Evolutionary conservation across 2,113 vertebrate genomes (phyloP), one percentile per base, ranked within the genome.

Genomic region (Dicaeum eximium): DNA sequence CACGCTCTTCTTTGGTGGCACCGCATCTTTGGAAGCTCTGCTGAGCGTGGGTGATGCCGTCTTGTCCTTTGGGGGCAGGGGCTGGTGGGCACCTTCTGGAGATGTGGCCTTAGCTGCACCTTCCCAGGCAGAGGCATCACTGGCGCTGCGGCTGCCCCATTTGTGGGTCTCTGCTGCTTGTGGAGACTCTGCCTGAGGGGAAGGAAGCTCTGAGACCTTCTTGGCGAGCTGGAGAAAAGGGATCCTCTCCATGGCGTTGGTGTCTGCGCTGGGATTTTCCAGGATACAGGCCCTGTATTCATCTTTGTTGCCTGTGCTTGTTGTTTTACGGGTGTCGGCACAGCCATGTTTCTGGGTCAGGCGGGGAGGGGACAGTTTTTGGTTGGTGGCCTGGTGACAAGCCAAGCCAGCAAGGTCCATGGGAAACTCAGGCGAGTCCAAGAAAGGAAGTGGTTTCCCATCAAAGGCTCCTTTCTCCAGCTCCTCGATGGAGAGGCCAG

Each of bases 11-110:
- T 94, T 97, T 16, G 66, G 89, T 0, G 31, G 69, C 5, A 5
- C 15, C 0, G 33, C 48, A 38, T 96, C 89, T 90, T 89, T 97
- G 62, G 92, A 44, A 4, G 56, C 51, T 70, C 50, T 94, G 75
- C 30, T 80, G 57, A 92, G 44, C 0, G 60, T 44, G n/a, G 96
- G 78, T 0, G 51, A 66, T 2, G 56, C 33, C 0, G 16, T 15
- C 71, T 85, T 97, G 48, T 97, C 96, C 90, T 97, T 97, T 44
- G 88, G 42, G 65, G 94, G 85, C 19, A 85, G n/a, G 14, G 40
- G 13, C 4, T 81, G 87, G 23, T 38, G 90, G 27, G 15, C 16
- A 50, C 42, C 53, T 80, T 84, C 50, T 28, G 57, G 44, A 84
- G 73, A 92, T 0, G 7, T 2, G 4, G 91, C 25, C 44, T 91